Base-by-base conservation (phyloP, 1,140 invertebrate genomes). In the Macrostomum lignano region DNA sequence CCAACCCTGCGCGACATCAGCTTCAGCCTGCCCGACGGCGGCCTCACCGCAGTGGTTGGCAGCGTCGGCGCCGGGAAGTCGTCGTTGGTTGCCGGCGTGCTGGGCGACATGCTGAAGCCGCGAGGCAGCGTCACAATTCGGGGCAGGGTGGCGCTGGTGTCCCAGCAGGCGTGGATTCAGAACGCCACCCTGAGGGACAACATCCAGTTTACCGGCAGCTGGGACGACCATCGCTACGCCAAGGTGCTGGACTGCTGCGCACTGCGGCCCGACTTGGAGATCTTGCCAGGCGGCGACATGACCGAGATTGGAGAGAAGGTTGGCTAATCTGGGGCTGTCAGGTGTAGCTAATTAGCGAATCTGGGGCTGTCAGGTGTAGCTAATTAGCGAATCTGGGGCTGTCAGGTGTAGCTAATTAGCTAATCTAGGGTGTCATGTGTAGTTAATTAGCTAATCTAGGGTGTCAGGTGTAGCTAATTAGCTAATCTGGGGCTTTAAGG, bases 161-260 rank as follows among this genome's bases (percentile, higher is more conserved):
- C 77, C 0, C 79, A 86, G 51, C 74, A 82, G 58, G 74, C 78
- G 1, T 86, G 79, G 79, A 84, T 86, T 35, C 76, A 81, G 58
- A 86, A 84, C 56, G 68, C 70, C 10, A 76, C 76, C 1, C 52
- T 88, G 11, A 66, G 71, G 47, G 70, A 82, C 39, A 88, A 88
- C 47, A 73, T 88, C 42, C 46, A 81, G 4, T 86, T 86, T 55
- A 32, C 63, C 62, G 17, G 69, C 71, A 40, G 23, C 55, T 58
- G 70, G 14, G 68, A 79, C 42, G 66, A 70, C 38, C 58, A 60
- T 20, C 49, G 63, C 17, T 96, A 94, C 51, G 66, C 73, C 39
- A 66, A 67, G 38, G 69, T 84, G 2, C 65, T 93, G 26, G 68
- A 74, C 40, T 68, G 71, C 3, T 65, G 63, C 48, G 59, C 58